These are phyloP conservation scores for Periophthalmodon schlosseri DNA, from an alignment of 2,113 vertebrate species.

Conservation along the genomic window DNA sequence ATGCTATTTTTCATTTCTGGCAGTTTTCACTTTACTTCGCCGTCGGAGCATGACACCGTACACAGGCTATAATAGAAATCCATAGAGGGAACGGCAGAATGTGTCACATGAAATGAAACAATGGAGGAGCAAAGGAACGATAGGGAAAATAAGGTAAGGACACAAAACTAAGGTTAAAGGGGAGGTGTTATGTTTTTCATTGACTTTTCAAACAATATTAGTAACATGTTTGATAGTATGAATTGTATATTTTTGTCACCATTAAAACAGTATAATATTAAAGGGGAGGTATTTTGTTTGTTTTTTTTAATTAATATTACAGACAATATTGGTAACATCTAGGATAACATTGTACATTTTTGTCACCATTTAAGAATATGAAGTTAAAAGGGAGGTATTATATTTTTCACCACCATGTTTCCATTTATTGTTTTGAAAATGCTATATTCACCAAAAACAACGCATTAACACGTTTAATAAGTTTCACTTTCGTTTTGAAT, in stretches of 20 bases:
- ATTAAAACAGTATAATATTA: neutral
- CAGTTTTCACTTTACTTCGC: conserved; percentile 1
- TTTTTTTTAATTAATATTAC: too few relatives aligned
- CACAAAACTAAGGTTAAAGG: neutral
- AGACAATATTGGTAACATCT: too few relatives aligned
- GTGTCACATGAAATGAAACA: neutral
- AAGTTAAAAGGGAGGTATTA: too few relatives aligned
- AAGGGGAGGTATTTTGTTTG: too few relatives aligned
- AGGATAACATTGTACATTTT: too few relatives aligned
- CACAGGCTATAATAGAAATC: neutral
- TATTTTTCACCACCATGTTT: too few relatives aligned
- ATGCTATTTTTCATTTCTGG: conserved; percentile 3
- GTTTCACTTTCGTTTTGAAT: too few relatives aligned
- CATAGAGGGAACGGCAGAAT: neutral
- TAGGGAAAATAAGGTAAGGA: neutral
- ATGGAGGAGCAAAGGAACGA: neutral
- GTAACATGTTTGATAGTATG: neutral
- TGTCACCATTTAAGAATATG: too few relatives aligned
- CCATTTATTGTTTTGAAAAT: too few relatives aligned
- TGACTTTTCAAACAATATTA: too few relatives aligned
- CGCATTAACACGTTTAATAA: too few relatives aligned
- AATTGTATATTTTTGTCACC: neutral
- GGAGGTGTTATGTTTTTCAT: neutral
- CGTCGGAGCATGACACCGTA: neutral
- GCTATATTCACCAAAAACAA: too few relatives aligned